Percentiles rank a stretch among this genome's conserved stretches.
Conservation (phyloP, 2,113 vertebrate genomes). For the Lagenorhynchus albirostris region DNA sequence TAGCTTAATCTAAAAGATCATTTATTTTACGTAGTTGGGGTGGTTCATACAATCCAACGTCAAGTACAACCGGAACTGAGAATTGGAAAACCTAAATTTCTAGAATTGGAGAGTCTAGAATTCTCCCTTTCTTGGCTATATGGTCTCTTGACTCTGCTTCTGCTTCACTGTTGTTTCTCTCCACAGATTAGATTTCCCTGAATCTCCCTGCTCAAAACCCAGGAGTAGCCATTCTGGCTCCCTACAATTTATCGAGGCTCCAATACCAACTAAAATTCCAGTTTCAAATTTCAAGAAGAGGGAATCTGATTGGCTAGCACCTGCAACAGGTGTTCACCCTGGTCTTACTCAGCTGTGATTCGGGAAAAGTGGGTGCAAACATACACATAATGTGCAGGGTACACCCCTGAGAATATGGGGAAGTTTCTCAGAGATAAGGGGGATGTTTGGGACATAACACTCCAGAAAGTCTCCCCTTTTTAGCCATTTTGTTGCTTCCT, state of each 20-base stretch:
- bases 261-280: background rate
- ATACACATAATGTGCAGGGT: background rate
- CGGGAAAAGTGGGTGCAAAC: background rate
- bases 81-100: background rate
- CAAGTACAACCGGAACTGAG: background rate
- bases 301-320: background rate
- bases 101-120: background rate
- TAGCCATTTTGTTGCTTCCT: background rate
- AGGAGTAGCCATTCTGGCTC: background rate
- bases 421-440: background rate
- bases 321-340: background rate
- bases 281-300: background rate
- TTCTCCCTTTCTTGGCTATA: background rate
- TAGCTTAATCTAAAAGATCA: background rate
- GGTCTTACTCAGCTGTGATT: background rate
- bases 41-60: background rate
- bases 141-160: background rate
- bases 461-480: background rate
- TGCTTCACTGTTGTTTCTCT: background rate
- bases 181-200: background rate
- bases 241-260: background rate
- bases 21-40: background rate
- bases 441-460: background rate
- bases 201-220: background rate
- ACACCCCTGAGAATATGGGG: background rate